Evolutionary conservation across 2,113 vertebrate genomes (phyloP), one percentile per base, ranked within the genome.

Genomic region (Deroptyus accipitrinus): DNA sequence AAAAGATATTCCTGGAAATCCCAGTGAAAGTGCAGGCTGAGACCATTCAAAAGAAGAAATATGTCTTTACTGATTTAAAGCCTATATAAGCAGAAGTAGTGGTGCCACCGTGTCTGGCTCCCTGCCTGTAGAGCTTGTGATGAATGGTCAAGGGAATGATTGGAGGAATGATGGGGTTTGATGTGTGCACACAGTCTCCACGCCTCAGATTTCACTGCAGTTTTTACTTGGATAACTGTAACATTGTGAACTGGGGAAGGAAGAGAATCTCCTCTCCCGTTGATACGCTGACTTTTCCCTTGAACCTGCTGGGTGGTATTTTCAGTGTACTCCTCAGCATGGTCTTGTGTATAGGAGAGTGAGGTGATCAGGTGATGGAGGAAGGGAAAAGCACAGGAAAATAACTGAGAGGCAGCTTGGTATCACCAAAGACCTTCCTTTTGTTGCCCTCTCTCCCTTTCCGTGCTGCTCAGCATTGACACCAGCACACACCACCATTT

Each of bases 101-200:
- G 97, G 97, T 98, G 97, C 97, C 96, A 96, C 96, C 72, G 27
- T 97, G 96, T 97, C 97, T 97, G 96, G 97, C 97, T 97, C 92
- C 89, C 89, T 90, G 97, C 94, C 96, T 97, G 94, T 92, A 94
- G 83, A 93, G 52, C 91, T 51, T 41, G 92, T 96, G 96, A 94
- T 97, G 95, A 96, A 97, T 97, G 97, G 96, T 83, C 92, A 94
- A 68, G 30, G 41, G 88, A 95, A 88, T 62, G 96, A 94, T 92
- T 96, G 92, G 83, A 86, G 87, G 72, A 92, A 49, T 49, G 82
- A 90, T 94, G 92, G 91, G 79, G 93, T 95, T 94, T 97, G 97
- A 94, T 95, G 90, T 94, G 78, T 90, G 66, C 76, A 62, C 44
- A 85, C 77, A 96, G 97, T 68, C 81, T 95, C 94, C 82, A 85